Evolutionary conservation across 2,888 invertebrate species (phyloP), one percentile per base, ranked within the genome.

Genomic region (Megaustenia siamemsis): DNA sequence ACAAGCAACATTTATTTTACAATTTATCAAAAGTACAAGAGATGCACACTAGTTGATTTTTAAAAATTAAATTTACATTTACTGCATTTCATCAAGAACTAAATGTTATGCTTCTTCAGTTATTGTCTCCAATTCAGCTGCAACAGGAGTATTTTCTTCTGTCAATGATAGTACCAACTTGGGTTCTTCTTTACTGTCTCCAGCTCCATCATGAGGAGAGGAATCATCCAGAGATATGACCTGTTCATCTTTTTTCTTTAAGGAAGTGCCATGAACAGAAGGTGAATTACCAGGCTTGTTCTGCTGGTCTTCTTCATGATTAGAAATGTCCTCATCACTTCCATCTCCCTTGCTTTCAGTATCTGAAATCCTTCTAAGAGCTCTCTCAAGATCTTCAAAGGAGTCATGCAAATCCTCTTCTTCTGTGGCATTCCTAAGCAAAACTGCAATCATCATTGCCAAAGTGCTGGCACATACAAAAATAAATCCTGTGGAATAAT

Each of bases 401-500:
- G 77, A 77, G 40, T 77, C 77, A 38, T 77, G 66, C 38, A 76
- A 28, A 38, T 83, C 83, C 40, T 83, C 83, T 0, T 68, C 77
- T 18, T 73, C 45, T 35, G 45, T 40, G 45, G 68, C 66, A 43
- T 77, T 35, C 24, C 75, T 56, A 8, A 82, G 75, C 35, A 83
- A 77, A 56, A 83, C 40, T 53, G 83, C 66, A 40, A 83, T 83
- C 49, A 83, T 28, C 77, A 83, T 77, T 12, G 73, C 83, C 69
- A 83, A 35, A 1, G 45, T 6, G 32, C 83, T 83, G 32, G 43
- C 83, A 63, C 60, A 49, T 21, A 77, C 21, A 10, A 83, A 45
- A 68, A 83, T 76, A 38, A 60, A n/a, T n/a, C 77, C 83, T 83
- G 63, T 49, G 32, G 35, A 28, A 49, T 49, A 73, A 73, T 43